phyloP scores from a whole-genome alignment of 2,888 invertebrate genomes.

The Prenolepis imparis region DNA sequence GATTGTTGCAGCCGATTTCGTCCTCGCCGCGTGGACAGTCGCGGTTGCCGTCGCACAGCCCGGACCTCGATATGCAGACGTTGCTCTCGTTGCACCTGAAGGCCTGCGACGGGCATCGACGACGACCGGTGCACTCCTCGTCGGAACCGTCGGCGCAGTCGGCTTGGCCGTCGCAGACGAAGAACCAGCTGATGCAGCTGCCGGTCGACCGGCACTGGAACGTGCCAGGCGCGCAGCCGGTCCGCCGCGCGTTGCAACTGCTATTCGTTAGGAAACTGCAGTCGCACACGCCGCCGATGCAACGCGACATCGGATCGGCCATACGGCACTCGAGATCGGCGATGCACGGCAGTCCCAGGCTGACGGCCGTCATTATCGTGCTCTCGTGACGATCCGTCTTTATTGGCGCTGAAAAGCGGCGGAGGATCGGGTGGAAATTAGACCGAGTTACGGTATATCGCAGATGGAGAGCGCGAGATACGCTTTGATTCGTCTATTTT shows the following conservation, averaged over 20 bases:
- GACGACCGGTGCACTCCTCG: slow-evolving; percentile 91
- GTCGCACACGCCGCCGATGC: slow-evolving; percentile 92
- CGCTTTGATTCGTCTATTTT: not conserved
- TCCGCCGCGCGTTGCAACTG: slow-evolving; percentile 90
- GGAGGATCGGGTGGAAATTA: not conserved
- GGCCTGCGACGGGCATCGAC: slow-evolving; percentile 91
- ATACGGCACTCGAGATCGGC: slow-evolving; percentile 93
- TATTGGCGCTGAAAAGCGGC: slow-evolving; percentile 72
- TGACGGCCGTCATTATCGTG: slow-evolving; percentile 87
- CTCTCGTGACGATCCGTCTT: slow-evolving; percentile 84
- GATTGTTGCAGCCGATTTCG: slow-evolving; percentile 90
- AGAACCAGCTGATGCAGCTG: slow-evolving; percentile 96
- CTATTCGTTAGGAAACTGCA: slow-evolving; percentile 89
- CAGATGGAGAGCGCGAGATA: not conserved
- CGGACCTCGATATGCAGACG: slow-evolving; percentile 92
- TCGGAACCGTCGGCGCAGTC: slow-evolving; percentile 96
- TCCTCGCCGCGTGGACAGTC: slow-evolving; percentile 94
- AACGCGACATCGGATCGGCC: slow-evolving; percentile 92
- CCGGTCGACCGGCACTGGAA: slow-evolving; percentile 96
- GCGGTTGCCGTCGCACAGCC: slow-evolving; percentile 92
- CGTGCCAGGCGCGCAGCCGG: slow-evolving; percentile 94
- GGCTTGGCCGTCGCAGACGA: slow-evolving; percentile 94
- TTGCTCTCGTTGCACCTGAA: slow-evolving; percentile 91
- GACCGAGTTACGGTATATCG: not conserved
- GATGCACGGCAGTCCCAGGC: slow-evolving; percentile 92